Base-by-base conservation (phyloP, 2,113 vertebrate genomes). In the Beaufortia kweichowensis region DNA sequence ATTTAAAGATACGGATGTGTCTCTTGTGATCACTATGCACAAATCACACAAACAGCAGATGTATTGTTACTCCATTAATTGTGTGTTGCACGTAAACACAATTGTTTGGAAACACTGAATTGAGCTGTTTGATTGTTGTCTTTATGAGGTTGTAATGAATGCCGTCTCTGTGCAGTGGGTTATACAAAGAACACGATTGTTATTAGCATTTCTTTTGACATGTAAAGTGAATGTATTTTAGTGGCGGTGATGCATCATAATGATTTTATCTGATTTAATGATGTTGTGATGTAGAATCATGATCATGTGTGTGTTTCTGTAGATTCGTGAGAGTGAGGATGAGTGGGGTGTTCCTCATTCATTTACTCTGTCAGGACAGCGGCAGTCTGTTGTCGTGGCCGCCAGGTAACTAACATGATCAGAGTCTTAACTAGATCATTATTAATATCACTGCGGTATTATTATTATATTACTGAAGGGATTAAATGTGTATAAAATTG, bases 321-420 rank as follows among this genome's bases (percentile, higher is more conserved):
- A 99, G 97, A 93, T 99, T 68, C 93, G 95, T 91, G 94, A 93
- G 80, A 98, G 96, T 17, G 97, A 99, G 81, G 96, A 96, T 0
- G 97, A 99, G 84, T 98, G 97, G 96, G 97, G 96, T 0, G 95
- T 98, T 76, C 95, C 97, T 70, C 93, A 98, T 77, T 96, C 95
- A 83, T 94, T 99, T 76, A 99, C 97, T 0, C 84, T 99, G 65
- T 91, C 93, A 48, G 95, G 94, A 83, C 93, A 95, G 85, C 93
- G 91, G 21, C 96, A 98, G 88, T 95, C 96, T 62, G 93, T 99
- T 55, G 84, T 99, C 26, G 93, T 99, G 76, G 96, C 96, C 35
- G 95, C 97, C 78, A 97, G 96, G 97, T 98, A 48, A 33, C 23
- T 50, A 19, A 48, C 14, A 17, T 19, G 15, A 9, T 46, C 33